A percentile compares a stretch with the other conserved stretches of the same genome.
Evolutionary conservation across 2,888 invertebrate genomes (phyloP).

Genomic region (Lithosia quadra): DNA sequence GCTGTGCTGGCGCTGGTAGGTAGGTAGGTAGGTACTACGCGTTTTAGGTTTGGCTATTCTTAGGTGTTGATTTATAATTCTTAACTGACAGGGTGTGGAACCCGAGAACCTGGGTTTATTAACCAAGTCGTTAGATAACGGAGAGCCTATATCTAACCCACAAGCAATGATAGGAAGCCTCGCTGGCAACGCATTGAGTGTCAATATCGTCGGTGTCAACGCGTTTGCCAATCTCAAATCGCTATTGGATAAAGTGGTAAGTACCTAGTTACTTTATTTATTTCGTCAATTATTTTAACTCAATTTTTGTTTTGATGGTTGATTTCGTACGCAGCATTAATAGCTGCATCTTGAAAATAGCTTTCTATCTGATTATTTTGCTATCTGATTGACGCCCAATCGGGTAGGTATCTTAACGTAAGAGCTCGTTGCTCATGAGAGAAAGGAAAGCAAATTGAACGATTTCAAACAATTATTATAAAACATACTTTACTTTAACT

Average conservation of each 20-base stretch:
- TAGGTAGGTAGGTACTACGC: no score
- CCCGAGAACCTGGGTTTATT: slow-evolving; percentile 95
- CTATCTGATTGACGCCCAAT: no score
- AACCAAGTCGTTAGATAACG: slow-evolving; percentile 90
- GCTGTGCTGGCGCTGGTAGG: no score
- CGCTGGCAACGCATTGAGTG: slow-evolving; percentile 93
- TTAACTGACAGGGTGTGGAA: slow-evolving; percentile 91
- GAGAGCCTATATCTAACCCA: slow-evolving; percentile 87
- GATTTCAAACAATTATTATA: no score
- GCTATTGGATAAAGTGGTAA: slow-evolving; percentile 93
- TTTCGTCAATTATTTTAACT: not conserved
- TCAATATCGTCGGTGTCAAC: slow-evolving; percentile 94
- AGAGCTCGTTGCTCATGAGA: no score
- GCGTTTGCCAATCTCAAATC: slow-evolving; percentile 90
- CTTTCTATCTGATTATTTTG: no score
- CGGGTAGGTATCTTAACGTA: no score
- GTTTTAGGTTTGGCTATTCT: not conserved
- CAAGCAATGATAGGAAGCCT: slow-evolving; percentile 88
- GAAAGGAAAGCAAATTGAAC: no score
- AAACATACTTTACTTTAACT: no score
- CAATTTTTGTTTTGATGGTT: not conserved
- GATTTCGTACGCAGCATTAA: not conserved
- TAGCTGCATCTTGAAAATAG: no score
- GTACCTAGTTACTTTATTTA: not conserved
- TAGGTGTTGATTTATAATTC: not conserved